phyloP scores from a whole-genome alignment of 2,113 vertebrate species.

The Macrotis lagotis region DNA sequence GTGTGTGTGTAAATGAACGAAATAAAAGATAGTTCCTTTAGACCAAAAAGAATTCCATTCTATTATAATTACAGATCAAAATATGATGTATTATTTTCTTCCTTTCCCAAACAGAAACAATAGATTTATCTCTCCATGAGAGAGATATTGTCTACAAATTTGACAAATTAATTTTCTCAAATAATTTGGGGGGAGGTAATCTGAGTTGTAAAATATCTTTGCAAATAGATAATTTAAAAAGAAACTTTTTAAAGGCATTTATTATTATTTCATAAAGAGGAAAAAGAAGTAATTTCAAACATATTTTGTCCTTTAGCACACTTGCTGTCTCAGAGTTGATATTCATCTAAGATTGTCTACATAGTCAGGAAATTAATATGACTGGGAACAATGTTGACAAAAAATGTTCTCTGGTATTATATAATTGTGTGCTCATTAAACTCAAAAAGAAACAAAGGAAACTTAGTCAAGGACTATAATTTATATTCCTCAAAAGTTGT shows the following conservation, averaged over 20 bases:
- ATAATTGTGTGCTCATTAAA: background rate
- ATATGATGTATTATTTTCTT: background rate
- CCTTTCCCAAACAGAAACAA: background rate
- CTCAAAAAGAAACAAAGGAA: background rate
- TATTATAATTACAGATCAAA: slow-evolving; percentile 24
- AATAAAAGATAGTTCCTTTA: background rate
- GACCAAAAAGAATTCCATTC: slow-evolving; percentile 1
- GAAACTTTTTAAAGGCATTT: background rate
- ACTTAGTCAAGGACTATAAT: background rate
- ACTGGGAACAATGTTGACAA: slow-evolving; percentile 7
- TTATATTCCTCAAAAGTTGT: background rate
- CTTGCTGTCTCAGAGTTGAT: background rate
- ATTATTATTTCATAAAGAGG: background rate
- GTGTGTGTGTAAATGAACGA: no score
- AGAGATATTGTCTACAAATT: slow-evolving; percentile 1
- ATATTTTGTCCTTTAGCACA: background rate
- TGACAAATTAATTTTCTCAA: background rate
- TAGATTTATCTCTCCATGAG: background rate
- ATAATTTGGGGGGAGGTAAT: background rate
- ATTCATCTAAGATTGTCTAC: background rate
- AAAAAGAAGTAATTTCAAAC: slow-evolving; percentile 7
- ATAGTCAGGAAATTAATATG: background rate
- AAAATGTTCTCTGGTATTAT: background rate
- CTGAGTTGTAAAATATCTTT: slow-evolving; percentile 4
- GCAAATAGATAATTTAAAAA: background rate